Evolutionary conservation across 2,113 vertebrate genomes (phyloP), one percentile per base, ranked within the genome.

Genomic region (Montifringilla adamsi): DNA sequence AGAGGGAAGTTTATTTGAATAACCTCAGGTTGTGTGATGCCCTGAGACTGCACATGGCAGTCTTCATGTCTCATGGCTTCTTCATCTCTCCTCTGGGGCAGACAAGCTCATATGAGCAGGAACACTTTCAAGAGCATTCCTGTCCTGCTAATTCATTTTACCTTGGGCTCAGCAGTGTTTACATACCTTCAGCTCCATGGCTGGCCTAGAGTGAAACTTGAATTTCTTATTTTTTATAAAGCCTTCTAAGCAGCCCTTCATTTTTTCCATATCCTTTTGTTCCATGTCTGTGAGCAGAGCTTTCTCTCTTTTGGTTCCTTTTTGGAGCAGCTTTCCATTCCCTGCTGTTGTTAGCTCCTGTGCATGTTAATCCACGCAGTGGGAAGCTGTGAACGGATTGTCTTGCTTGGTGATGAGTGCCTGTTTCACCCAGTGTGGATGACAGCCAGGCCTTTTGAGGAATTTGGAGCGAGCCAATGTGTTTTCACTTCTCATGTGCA

Each of bases 121-220:
- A 94, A 49, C 7, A 1, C 39, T 81, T 86, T 83, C 67, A 82
- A 59, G 88, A 80, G 66, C 14, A 3, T 35, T 90, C 67, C 59
- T 91, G 83, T 89, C 30, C 72, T 78, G 43, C 52, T 84, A 78
- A 84, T 94, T 96, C 49, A 30, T 83, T 85, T 90, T 87, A 77
- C 70, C 56, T 69, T 78, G 43, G 66, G 52, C 80, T 90, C 0
- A 9, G 50, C 87, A 94, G n/a, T 90, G 83, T 96, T 97, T 97
- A 93, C 91, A 94, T 96, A 78, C 60, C 80, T 95, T 80, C 41
- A 41, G 50, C 56, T 93, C 80, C 37, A 16, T 60, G 87, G 52
- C 89, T 89, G 82, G 82, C 84, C 81, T 86, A 49, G 52, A 80
- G 70, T 69, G 41, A 55, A 60, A 31, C 69, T 93, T 78, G 49